Conservation (phyloP, 2,113 vertebrate genomes). For the Ictalurus punctatus region DNA sequence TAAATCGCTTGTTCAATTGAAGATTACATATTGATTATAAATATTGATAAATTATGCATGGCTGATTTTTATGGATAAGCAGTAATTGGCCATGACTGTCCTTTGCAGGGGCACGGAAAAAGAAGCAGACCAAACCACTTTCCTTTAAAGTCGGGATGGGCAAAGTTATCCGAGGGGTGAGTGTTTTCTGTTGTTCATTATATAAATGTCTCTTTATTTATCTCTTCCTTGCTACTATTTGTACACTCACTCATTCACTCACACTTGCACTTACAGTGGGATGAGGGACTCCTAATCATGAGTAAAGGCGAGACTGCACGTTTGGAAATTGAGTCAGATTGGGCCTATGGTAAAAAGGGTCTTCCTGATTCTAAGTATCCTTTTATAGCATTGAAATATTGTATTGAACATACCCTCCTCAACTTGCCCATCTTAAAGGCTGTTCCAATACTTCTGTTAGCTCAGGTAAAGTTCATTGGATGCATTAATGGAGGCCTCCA, state of each 20-base stretch:
- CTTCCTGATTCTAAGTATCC: slow-evolving; percentile 97
- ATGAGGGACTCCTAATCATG: slow-evolving; percentile 92
- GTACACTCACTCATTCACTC: neutral
- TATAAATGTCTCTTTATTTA: neutral
- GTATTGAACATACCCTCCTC: neutral
- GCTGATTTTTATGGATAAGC: no score
- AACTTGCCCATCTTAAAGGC: neutral
- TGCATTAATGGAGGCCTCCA: neutral
- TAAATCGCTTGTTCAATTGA: neutral
- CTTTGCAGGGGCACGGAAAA: slow-evolving; percentile 89
- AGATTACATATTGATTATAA: slow-evolving; percentile 1
- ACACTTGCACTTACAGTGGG: slow-evolving; percentile 81
- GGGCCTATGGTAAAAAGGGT: slow-evolving; percentile 95
- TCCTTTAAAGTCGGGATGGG: slow-evolving; percentile 93
- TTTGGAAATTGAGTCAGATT: slow-evolving; percentile 93
- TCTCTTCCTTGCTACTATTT: neutral
- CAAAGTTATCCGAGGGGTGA: slow-evolving; percentile 93
- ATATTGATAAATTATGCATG: neutral
- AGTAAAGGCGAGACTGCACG: slow-evolving; percentile 94
- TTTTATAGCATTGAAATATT: slow-evolving; percentile 59
- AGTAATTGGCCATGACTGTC: neutral
- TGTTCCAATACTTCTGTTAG: neutral
- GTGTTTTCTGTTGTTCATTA: slow-evolving; percentile 46
- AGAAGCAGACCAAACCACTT: slow-evolving; percentile 89
- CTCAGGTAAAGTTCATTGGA: neutral